These are phyloP conservation scores for Crocuta crocuta DNA, from an alignment of 2,113 vertebrate genomes.

Conservation along the genomic window DNA sequence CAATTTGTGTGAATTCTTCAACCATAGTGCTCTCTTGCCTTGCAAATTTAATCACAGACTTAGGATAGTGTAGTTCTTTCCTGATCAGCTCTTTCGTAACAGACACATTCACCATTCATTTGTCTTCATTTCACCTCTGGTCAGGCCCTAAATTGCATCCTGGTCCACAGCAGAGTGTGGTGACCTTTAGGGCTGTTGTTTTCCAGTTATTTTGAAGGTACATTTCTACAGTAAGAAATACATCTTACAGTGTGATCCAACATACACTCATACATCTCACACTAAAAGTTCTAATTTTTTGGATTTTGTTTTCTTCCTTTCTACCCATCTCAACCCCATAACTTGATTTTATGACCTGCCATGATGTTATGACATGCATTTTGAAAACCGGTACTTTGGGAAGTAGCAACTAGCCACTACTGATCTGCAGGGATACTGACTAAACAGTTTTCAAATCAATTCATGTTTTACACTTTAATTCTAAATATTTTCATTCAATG, in stretches of 20 bases:
- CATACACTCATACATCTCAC: background rate
- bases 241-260: background rate
- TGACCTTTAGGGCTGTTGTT: background rate
- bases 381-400: background rate
- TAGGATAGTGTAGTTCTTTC: background rate
- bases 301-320: background rate
- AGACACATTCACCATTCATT: background rate
- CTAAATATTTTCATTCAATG: background rate
- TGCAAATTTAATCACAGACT: background rate
- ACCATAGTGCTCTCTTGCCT: background rate
- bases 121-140: conserved; percentile 35
- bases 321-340: background rate
- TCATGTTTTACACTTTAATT: background rate
- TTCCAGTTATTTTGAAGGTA: background rate
- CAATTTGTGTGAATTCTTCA: background rate
- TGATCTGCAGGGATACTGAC: background rate
- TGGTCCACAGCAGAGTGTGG: background rate
- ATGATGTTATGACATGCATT: background rate
- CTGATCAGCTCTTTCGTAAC: background rate
- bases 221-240: background rate
- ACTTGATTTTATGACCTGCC: background rate
- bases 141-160: background rate
- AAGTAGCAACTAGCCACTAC: background rate
- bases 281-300: background rate
- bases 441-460: background rate